phyloP scores from a whole-genome alignment of 2,888 invertebrate genomes.

The Calameuta idolon region DNA sequence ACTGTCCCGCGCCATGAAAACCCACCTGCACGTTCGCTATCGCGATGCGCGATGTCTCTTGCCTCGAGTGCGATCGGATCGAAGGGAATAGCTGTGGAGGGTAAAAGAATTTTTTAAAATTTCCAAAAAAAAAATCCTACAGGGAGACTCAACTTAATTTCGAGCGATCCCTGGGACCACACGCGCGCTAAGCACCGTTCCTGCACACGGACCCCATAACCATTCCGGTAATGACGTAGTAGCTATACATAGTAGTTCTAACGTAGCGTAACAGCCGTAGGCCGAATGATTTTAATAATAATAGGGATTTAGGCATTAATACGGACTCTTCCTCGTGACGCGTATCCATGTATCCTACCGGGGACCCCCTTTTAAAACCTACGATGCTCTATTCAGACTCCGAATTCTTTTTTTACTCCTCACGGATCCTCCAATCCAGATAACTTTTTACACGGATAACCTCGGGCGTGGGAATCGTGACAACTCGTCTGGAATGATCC shows the following conservation, averaged over 20 bases:
- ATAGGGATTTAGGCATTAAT: constrained; percentile 49
- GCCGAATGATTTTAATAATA: constrained; percentile 51
- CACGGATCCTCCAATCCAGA: constrained; percentile 1
- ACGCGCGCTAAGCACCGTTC: constrained; percentile 17
- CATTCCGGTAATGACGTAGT: constrained; percentile 34
- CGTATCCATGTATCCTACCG: constrained; percentile 8
- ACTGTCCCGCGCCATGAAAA: background rate
- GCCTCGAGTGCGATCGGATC: background rate
- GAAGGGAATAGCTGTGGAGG: background rate
- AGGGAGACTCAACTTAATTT: constrained; percentile 20
- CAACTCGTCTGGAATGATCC: background rate
- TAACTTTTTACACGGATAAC: background rate
- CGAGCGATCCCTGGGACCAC: constrained; percentile 36
- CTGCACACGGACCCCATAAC: background rate
- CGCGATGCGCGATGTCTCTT: background rate
- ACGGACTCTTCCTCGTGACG: constrained; percentile 23
- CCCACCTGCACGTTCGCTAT: background rate
- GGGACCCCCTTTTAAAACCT: background rate
- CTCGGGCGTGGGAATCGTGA: background rate
- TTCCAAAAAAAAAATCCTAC: background rate
- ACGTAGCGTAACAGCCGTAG: constrained; percentile 42
- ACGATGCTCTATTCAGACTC: background rate
- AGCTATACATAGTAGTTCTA: constrained; percentile 38
- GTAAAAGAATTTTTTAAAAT: background rate
- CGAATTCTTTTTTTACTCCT: constrained; percentile 15